phyloP scores from a whole-genome alignment of 2,797 vertebrate genomes.

The Sebastes diaconus region DNA sequence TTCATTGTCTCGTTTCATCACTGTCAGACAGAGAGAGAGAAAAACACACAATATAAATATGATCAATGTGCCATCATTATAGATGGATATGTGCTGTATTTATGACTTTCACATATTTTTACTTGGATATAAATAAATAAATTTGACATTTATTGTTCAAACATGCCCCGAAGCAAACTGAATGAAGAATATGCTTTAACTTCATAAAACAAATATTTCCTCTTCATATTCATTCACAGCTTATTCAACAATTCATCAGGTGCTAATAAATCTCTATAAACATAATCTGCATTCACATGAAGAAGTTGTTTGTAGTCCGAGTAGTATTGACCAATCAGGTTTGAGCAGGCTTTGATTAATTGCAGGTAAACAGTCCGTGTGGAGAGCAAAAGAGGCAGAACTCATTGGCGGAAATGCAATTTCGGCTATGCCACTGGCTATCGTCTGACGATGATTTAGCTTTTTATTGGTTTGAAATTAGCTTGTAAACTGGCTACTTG shows the following conservation, averaged over 20 bases:
- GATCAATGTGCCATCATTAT: not conserved
- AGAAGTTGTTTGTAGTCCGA: too few species aligned
- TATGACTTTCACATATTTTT: not conserved
- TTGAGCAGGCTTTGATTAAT: too few species aligned
- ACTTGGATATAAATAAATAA: not conserved
- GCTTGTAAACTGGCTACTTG: too few species aligned
- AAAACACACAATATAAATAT: slow-evolving; percentile 12
- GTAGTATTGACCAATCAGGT: too few species aligned
- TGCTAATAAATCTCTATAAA: not conserved
- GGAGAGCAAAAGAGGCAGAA: too few species aligned
- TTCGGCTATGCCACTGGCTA: too few species aligned
- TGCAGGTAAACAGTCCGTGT: too few species aligned
- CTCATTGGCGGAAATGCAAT: too few species aligned
- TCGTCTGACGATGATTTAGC: too few species aligned
- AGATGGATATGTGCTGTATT: not conserved
- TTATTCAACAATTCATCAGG: not conserved
- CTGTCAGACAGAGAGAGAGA: slow-evolving; percentile 54
- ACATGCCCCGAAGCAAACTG: not conserved
- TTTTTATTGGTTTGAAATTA: too few species aligned
- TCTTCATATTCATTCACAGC: not conserved
- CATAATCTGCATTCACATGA: not conserved
- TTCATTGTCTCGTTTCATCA: slow-evolving; percentile 61
- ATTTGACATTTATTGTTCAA: not conserved
- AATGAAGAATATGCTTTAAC: not conserved
- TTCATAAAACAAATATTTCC: not conserved